Percentiles rank a stretch among this genome's conserved stretches.
Conservation (phyloP, 2,113 vertebrate genomes). For the Microcebus lehilahytsara region DNA sequence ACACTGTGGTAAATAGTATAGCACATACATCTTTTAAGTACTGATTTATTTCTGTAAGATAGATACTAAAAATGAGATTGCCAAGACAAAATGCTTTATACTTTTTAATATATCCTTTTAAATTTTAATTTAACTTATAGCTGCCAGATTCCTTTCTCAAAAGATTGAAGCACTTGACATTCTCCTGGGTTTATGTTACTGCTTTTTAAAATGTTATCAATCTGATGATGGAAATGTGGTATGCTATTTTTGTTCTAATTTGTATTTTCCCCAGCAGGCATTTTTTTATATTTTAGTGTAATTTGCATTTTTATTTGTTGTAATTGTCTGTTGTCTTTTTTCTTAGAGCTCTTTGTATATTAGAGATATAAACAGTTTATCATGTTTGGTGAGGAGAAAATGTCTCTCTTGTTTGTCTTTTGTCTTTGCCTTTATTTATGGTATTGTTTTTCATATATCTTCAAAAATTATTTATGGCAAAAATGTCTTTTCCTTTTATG, state of each 20-base stretch:
- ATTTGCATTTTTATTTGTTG: conserved; percentile 19
- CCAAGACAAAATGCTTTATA: background rate
- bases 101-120: conserved; percentile 6
- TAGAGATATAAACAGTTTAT: background rate
- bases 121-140: background rate
- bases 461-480: background rate
- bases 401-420: background rate
- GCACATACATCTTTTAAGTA: background rate
- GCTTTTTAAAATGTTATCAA: background rate
- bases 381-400: background rate
- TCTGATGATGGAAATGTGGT: background rate
- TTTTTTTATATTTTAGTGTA: background rate
- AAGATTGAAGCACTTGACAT: conserved; percentile 14
- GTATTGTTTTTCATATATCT: background rate
- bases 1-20: background rate
- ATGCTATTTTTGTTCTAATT: background rate
- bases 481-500: background rate
- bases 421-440: background rate
- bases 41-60: background rate
- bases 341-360: conserved; percentile 1
- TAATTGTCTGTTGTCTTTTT: conserved; percentile 6
- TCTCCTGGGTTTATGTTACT: background rate
- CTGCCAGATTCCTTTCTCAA: background rate
- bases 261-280: background rate
- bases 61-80: background rate